Base-by-base conservation (phyloP, 2,888 invertebrate species). In the Ypsolopha sequella region DNA sequence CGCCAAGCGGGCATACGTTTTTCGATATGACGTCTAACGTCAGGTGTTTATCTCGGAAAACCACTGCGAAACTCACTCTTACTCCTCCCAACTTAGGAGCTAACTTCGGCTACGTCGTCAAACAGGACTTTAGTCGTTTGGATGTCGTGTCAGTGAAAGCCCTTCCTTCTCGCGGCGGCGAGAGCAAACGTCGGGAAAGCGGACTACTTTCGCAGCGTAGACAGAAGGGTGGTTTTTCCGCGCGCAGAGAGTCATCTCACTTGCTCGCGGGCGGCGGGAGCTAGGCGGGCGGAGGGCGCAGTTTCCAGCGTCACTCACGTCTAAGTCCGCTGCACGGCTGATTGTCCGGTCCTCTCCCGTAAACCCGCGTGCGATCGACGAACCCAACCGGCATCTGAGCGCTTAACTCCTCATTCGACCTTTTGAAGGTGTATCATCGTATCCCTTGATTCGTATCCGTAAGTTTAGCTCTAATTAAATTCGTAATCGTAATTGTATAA, bases 1-100 rank as follows among this genome's bases (percentile, higher is more conserved):
- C 81, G 81, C 81, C 80, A 82, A 80, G 80, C 70, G 73, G 76
- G 81, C 85, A 84, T 85, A 85, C 78, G 84, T 81, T 82, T 76
- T 79, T 74, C 76, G 70, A 82, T 80, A 81, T 85, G 81, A 84
- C 75, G 82, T 76, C 76, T 75, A 80, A 81, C 80, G 85, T 84
- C 85, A 85, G 86, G 85, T 86, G 86, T 85, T 81, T 82, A 80
- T 84, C 79, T 73, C 67, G 52, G 59, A 36, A 14, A 8, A 2
- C 1, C 8, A 8, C 34, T 48, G 6, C 2, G 36, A 50, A 41
- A 7, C 33, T 4, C 4, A 24, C 41, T 24, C 36, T 44, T 35
- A 24, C 7, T 8, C 11, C 11, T 24, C 33, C 2, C 6, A 9
- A 14, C 7, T 43, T 39, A 48, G 24, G 7, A 24, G 38, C 24